Percentiles rank a stretch among this genome's conserved stretches.
Conservation (phyloP, 2,797 vertebrate species). For the Cryptoblepharus egeriae region DNA sequence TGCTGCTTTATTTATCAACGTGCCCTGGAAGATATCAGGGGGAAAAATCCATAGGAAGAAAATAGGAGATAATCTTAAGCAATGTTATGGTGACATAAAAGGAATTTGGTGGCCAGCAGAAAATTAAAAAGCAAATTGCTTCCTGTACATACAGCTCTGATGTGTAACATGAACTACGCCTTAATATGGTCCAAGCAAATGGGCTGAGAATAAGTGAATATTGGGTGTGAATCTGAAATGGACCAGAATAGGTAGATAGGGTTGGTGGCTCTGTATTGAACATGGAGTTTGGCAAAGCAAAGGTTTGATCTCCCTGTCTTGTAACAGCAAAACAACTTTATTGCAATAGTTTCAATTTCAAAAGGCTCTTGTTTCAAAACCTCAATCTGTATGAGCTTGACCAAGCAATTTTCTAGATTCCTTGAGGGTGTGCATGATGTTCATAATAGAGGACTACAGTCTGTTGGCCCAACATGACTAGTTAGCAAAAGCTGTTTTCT, state of each 20-base stretch:
- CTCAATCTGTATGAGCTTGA: not conserved
- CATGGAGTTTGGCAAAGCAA: not conserved
- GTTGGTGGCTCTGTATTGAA: not conserved
- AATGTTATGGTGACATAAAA: not conserved
- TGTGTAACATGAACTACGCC: not conserved
- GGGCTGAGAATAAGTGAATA: not conserved
- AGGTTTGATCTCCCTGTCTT: not conserved
- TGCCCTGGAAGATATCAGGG: not conserved
- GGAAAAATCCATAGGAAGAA: not conserved
- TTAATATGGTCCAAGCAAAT: not conserved
- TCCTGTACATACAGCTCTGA: not conserved
- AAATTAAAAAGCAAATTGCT: not conserved
- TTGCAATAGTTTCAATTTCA: not conserved
- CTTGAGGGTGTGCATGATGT: not conserved
- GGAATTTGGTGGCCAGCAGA: not conserved
- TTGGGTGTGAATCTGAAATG: not conserved
- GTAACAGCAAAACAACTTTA: not conserved
- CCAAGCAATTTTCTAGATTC: not conserved
- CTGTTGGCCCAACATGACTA: not conserved
- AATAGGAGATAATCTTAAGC: not conserved
- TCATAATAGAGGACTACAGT: not conserved
- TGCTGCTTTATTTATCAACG: not conserved
- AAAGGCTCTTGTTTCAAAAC: not conserved
- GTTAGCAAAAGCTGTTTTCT: not conserved
- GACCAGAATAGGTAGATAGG: not conserved